These are phyloP conservation scores for Amphipoea oculea DNA, from an alignment of 2,888 invertebrate genomes.

Conservation along the genomic window DNA sequence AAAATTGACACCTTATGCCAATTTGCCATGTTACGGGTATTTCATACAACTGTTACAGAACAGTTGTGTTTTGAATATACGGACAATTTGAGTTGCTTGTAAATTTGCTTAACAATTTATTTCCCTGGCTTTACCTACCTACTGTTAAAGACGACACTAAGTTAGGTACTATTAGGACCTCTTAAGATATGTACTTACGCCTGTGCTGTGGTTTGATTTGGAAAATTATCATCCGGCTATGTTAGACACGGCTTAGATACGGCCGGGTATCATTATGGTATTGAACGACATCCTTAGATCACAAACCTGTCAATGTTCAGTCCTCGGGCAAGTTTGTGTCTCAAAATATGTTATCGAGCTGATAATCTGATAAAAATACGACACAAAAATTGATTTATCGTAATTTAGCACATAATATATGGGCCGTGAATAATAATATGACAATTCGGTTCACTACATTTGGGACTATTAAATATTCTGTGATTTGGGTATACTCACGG, in stretches of 20 bases:
- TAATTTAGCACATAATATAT: background rate
- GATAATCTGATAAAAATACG: background rate
- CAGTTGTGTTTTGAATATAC: background rate
- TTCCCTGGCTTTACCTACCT: background rate
- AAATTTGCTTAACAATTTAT: background rate
- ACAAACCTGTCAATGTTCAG: background rate
- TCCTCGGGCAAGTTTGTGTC: background rate
- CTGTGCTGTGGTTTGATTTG: background rate
- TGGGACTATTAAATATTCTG: background rate
- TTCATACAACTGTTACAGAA: background rate
- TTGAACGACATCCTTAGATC: background rate
- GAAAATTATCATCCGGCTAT: background rate
- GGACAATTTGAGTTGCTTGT: background rate
- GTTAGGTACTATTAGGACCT: background rate
- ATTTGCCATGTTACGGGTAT: background rate
- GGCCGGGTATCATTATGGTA: background rate
- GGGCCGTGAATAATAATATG: background rate
- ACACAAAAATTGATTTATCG: background rate
- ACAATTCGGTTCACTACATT: conserved; percentile 2
- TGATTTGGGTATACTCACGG: background rate
- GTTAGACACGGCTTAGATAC: background rate
- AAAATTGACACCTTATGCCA: background rate
- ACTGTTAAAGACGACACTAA: background rate
- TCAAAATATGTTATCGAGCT: background rate
- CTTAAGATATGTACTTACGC: background rate